Evolutionary conservation across 64 coral and sea anemone genomes (phyloP).

Genomic region (Cladopsammia gracilis): DNA sequence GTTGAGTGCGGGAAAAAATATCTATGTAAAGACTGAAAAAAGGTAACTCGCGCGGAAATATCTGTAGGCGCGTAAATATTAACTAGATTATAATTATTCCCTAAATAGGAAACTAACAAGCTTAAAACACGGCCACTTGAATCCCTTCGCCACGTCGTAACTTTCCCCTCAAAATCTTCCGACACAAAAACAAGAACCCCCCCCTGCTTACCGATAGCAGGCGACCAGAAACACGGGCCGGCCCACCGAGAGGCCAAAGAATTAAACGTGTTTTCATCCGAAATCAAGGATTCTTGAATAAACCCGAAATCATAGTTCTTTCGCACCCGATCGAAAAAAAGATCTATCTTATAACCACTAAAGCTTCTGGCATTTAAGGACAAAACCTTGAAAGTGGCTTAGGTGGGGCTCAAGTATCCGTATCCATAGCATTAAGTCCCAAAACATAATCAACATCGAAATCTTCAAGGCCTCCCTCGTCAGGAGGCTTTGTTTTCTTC

Average conservation of each 20-base stretch:
- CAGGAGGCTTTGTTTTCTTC: too few relatives aligned
- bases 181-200: not conserved
- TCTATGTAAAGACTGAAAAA: not conserved
- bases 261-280: not conserved
- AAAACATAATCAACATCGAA: too few relatives aligned
- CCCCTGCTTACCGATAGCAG: not conserved
- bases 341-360: too few relatives aligned
- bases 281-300: not conserved
- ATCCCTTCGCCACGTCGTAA: not conserved
- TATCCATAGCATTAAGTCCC: too few relatives aligned
- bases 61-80: not conserved
- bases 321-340: not conserved
- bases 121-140: not conserved
- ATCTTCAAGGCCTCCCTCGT: too few relatives aligned
- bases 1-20: not conserved
- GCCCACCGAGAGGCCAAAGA: not conserved
- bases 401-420: too few relatives aligned
- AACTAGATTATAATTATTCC: not conserved
- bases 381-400: not conserved
- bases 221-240: not conserved
- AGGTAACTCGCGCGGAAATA: not conserved
- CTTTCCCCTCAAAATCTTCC: not conserved
- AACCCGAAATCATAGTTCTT: not conserved
- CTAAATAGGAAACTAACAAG: not conserved
- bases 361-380: not conserved